phyloP scores from a whole-genome alignment of 2,113 vertebrate genomes.

The Grantiella picta region DNA sequence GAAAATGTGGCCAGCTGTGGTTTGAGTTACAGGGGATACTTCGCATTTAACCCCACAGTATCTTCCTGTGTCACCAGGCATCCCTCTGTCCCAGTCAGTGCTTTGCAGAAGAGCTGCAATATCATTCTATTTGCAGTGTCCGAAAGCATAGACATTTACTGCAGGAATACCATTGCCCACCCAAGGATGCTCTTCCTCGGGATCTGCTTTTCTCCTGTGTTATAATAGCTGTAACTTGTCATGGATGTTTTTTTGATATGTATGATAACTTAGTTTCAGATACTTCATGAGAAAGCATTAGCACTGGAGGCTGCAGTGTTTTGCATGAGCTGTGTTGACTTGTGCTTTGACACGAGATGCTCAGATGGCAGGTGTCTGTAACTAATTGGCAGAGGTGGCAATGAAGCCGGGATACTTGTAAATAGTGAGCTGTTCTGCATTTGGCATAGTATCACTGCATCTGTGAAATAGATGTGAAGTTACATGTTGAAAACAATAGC shows the following conservation, averaged over 20 bases:
- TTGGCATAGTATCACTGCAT: accelerated
- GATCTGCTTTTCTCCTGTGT: neutral
- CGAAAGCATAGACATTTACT: neutral
- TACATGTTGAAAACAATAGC: neutral
- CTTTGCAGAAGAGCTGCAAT: neutral
- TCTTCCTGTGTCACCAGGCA: neutral
- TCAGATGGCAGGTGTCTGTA: neutral
- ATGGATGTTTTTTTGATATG: neutral
- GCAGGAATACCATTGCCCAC: neutral
- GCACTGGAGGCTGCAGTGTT: neutral
- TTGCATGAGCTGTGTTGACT: neutral
- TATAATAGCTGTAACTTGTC: neutral
- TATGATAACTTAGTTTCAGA: neutral
- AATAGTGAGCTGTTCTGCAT: neutral
- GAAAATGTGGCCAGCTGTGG: neutral
- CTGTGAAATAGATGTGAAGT: neutral
- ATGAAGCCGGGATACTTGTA: neutral
- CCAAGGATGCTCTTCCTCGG: neutral
- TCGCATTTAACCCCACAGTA: accelerated
- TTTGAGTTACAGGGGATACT: neutral
- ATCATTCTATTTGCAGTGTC: neutral
- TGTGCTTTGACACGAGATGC: neutral
- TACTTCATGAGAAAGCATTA: neutral
- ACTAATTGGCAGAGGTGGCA: neutral
- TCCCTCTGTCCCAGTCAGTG: neutral